phyloP scores from a whole-genome alignment of 2,888 invertebrate species.

The Dolichopus griseipennis region DNA sequence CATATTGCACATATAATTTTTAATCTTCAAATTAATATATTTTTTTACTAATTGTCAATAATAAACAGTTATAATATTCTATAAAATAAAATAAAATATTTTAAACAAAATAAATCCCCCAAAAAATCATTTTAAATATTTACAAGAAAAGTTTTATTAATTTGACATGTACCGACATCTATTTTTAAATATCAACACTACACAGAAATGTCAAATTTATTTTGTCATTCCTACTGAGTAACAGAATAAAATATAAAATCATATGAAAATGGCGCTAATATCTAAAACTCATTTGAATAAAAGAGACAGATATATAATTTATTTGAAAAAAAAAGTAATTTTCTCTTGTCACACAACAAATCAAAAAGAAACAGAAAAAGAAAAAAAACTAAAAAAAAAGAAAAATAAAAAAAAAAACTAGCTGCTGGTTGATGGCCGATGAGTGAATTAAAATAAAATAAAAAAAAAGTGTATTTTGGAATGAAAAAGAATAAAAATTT shows the following conservation, averaged over 20 bases:
- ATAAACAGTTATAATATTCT: no score
- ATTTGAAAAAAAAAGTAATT: background rate
- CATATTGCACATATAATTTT: no score
- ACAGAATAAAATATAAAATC: background rate
- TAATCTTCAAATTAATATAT: no score
- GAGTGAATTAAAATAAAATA: background rate
- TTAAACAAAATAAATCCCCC: no score
- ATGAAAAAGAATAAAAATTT: background rate
- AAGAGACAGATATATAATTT: background rate
- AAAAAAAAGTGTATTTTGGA: background rate
- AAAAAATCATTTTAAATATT: no score
- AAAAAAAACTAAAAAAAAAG: background rate
- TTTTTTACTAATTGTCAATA: no score
- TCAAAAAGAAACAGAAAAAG: background rate
- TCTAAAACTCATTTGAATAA: background rate
- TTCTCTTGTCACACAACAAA: constrained; percentile 6
- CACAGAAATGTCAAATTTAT: no score
- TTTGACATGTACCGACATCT: no score
- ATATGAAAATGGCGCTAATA: background rate
- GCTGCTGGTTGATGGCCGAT: constrained; percentile 1
- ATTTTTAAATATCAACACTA: no score
- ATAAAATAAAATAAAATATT: no score
- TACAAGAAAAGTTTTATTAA: no score
- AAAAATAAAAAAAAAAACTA: background rate
- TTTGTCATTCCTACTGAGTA: background rate